Evolutionary conservation across 1,140 invertebrate genomes (phyloP).

Genomic region (Drosophila insularis): DNA sequence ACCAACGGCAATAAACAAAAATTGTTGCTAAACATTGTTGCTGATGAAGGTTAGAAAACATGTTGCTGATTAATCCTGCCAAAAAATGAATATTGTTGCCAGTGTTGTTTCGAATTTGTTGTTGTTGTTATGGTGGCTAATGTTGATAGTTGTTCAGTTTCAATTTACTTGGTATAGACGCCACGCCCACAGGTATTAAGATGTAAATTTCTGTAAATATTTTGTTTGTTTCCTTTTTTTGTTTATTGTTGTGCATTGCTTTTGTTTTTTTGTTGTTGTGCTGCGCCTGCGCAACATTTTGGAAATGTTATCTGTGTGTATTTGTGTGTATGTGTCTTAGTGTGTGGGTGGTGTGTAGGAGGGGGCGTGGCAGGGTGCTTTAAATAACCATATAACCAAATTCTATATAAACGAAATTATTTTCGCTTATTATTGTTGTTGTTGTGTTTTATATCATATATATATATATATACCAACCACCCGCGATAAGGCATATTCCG

Average conservation of each 20-base stretch:
- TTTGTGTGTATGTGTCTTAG: constrained; percentile 9
- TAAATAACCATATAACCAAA: constrained; percentile 48
- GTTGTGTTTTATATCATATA: constrained; percentile 33
- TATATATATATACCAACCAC: constrained; percentile 60
- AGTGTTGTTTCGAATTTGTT: not conserved
- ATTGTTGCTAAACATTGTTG: constrained; percentile 21
- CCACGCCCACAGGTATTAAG: constrained; percentile 78
- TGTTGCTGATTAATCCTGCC: constrained; percentile 20
- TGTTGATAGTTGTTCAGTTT: constrained; percentile 13
- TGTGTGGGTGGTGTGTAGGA: not conserved
- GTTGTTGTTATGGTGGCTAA: constrained; percentile 9
- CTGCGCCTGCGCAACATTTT: constrained; percentile 74
- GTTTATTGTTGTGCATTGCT: constrained; percentile 48
- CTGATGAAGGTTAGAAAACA: constrained; percentile 10
- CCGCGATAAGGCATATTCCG: constrained; percentile 54
- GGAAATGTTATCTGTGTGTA: constrained; percentile 15
- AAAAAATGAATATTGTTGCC: not conserved
- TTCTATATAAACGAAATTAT: constrained; percentile 21
- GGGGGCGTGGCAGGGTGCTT: constrained; percentile 39
- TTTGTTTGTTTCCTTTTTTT: constrained; percentile 41
- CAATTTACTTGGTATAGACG: constrained; percentile 53
- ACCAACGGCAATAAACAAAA: constrained; percentile 21
- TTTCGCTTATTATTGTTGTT: not conserved
- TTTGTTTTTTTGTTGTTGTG: constrained; percentile 21
- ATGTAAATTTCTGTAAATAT: constrained; percentile 74